Percentiles rank a stretch among this genome's conserved stretches.
Conservation (phyloP, 2,888 invertebrate genomes). For the Alentia gelatinosa region DNA sequence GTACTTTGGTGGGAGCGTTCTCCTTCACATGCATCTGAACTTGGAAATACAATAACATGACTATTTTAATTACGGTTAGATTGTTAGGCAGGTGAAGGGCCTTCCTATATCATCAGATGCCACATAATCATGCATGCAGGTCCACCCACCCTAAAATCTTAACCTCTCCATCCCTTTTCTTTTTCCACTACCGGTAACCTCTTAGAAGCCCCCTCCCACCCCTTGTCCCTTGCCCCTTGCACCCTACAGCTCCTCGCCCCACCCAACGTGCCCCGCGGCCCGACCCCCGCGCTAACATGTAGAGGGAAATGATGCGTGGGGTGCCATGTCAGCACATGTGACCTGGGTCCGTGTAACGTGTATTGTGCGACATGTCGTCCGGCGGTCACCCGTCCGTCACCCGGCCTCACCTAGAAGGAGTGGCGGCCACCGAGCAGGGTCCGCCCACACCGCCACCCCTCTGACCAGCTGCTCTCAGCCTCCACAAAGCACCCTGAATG, state of each 20-base stretch:
- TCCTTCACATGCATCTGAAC: no score
- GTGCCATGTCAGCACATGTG: constrained; percentile 3
- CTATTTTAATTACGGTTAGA: no score
- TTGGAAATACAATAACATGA: no score
- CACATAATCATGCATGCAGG: no score
- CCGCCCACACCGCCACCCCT: neutral
- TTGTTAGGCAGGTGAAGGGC: no score
- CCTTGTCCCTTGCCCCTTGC: neutral
- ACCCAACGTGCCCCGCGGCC: neutral
- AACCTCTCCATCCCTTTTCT: neutral
- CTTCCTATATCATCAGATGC: no score
- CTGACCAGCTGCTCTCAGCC: neutral
- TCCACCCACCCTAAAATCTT: no score
- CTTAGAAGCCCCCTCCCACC: constrained; percentile 16
- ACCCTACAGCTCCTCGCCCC: neutral
- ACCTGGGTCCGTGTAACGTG: constrained; percentile 6
- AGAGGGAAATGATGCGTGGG: constrained; percentile 22
- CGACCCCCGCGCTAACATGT: neutral
- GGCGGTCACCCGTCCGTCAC: neutral
- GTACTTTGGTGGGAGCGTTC: no score
- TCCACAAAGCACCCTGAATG: neutral
- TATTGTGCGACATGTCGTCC: neutral
- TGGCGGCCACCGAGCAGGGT: neutral
- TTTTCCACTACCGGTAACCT: neutral
- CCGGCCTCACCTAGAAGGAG: neutral